Base-by-base conservation (phyloP, 2,797 vertebrate species). In the Danionella dracula region DNA sequence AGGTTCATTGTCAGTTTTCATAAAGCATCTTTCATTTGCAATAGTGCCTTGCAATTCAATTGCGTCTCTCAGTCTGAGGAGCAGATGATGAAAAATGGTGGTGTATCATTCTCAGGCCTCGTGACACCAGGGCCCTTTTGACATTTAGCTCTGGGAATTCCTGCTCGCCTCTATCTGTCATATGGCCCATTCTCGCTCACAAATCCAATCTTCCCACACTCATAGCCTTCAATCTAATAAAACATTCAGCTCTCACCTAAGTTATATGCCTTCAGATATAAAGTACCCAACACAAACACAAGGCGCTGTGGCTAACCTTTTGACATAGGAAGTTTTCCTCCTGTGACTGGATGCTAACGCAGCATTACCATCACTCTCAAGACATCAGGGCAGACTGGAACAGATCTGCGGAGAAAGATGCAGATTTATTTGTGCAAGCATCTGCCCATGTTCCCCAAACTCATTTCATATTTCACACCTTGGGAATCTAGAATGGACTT, bases 1-100 rank as follows among this genome's bases (percentile, higher is more conserved):
- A 19, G 75, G 50, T 41, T 66, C 41, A 56, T 79, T 82, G 82
- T 84, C 83, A 80, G 78, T 83, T 83, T 77, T 80, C 74, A 85
- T 85, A 77, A 80, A 55, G 65, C 71, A 73, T 70, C 79, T 79
- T 76, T 72, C 75, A 78, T 79, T 82, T 78, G 80, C 67, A 75
- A 77, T 44, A 49, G 68, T 35, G 60, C 71, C 80, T 50, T 51
- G 54, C 44, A 62, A 66, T 72, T 76, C 77, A 83, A 71, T 81
- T 82, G 78, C 76, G 74, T 80, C 83, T 79, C 81, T 81, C 71
- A 79, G 73, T 78, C 80, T 82, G 79, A 76, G 73, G 77, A 45
- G 63, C 81, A 82, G 84, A 85, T 86, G 82, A 84, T 86, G 88
- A 88, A 81, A 77, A 85, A 85, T 73, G 81, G 83, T 82, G 83